Conservation (phyloP, 2,113 vertebrate genomes). For the Pangasianodon gigas region DNA sequence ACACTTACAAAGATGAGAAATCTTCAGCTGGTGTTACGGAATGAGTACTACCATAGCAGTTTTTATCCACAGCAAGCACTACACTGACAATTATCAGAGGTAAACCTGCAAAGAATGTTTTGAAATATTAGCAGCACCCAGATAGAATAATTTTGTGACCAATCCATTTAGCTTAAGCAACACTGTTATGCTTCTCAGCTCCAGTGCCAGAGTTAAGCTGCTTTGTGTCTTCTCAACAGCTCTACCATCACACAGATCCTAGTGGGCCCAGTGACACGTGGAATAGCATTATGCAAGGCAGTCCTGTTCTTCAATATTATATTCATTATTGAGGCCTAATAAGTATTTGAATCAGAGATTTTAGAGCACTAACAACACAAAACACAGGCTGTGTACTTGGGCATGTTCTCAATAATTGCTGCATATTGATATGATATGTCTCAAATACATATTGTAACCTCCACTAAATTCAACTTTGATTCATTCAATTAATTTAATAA, state of each 20-base stretch:
- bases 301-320: neutral
- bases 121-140: constrained; percentile 14
- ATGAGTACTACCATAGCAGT: constrained; percentile 73
- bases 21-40: constrained; percentile 42
- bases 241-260: neutral
- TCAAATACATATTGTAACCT: neutral
- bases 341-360: neutral
- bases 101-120: constrained; percentile 74
- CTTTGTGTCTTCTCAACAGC: neutral
- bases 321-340: neutral
- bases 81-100: constrained; percentile 77
- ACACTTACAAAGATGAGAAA: constrained; percentile 77
- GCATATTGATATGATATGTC: neutral
- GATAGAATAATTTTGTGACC: neutral
- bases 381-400: neutral
- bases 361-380: neutral
- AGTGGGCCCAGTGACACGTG: neutral
- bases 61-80: constrained; percentile 74
- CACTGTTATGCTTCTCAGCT: neutral
- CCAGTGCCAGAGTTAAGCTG: neutral
- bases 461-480: neutral
- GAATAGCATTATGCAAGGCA: neutral
- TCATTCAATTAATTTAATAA: neutral
- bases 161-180: neutral
- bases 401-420: neutral